Evolutionary conservation across 1,140 invertebrate genomes (phyloP), one percentile per base, ranked within the genome.

Genomic region (Cyclargus thomasi): DNA sequence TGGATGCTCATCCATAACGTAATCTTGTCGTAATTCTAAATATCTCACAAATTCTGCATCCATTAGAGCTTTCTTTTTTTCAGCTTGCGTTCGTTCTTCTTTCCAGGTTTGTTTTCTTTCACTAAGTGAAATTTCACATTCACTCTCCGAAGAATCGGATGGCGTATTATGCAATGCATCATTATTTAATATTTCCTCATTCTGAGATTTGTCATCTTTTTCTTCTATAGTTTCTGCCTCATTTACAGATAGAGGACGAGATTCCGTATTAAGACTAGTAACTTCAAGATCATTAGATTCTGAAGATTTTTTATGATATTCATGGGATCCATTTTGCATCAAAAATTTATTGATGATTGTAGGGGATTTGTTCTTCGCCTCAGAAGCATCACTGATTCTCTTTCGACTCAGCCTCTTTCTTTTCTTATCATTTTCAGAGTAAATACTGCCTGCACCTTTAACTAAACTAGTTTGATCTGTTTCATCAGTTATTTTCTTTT

Each of bases 21-120:
- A 74, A 77, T 92, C 91, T 77, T 87, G 91, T 71, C 87, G 88
- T 2, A 91, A 68, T 71, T 92, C 89, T 20, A 92, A 78, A 83
- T 92, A 93, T 55, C 91, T 81, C 53, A 92, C 78, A 71, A 93
- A 93, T 18, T 92, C 84, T 0, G 85, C 81, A 67, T 91, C 77
- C 10, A 85, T 73, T 36, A 80, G 62, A 68, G 63, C 68, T 53
- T 70, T 74, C 63, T 70, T 74, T 57, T 64, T 65, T 4, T 65
- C 72, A 63, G 57, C 36, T 62, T 67, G 71, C 63, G 57, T 67
- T 57, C 67, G 63, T 79, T 70, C 74, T 39, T 68, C 67, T 63
- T 76, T 76, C 21, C 47, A 59, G 47, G 65, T 71, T 64, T 77
- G 22, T 76, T 74, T 75, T 62, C 74, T 83, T 68, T 68, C 78